Percentiles rank a stretch among this genome's conserved stretches.
phyloP scores from a whole-genome alignment of 2,888 invertebrate species.

The Athripsodes cinereus region DNA sequence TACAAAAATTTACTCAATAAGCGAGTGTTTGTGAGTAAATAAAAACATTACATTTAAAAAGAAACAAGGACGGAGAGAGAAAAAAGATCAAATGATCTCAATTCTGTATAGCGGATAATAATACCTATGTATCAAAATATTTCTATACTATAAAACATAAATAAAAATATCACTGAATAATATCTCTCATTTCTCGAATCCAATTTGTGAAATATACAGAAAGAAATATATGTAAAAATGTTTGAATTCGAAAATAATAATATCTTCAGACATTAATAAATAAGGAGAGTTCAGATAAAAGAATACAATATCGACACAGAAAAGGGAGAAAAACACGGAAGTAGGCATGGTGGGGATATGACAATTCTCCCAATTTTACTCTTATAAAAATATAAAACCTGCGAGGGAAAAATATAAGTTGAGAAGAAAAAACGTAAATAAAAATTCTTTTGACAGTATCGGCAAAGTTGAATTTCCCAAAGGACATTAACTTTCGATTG shows the following conservation, averaged over 20 bases:
- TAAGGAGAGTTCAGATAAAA: not conserved
- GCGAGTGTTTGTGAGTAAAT: no score
- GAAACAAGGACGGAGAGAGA: no score
- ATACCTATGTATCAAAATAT: no score
- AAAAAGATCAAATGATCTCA: no score
- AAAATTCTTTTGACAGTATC: conserved; percentile 28
- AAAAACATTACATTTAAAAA: no score
- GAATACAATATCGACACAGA: not conserved
- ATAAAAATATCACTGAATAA: no score
- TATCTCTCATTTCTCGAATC: no score
- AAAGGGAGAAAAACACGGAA: not conserved
- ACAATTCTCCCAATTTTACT: conserved; percentile 22
- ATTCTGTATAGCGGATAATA: no score
- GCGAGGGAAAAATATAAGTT: conserved; percentile 12
- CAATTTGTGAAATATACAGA: not conserved
- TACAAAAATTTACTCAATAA: no score
- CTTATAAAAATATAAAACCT: not conserved
- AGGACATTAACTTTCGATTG: conserved; percentile 29
- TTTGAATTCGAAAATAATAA: not conserved
- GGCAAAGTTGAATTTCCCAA: conserved; percentile 28
- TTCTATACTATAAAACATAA: no score
- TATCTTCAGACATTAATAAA: no score
- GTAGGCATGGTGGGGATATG: conserved; percentile 7
- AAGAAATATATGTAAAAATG: not conserved
- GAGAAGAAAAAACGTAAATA: conserved; percentile 26